Evolutionary conservation across 1,140 invertebrate species (phyloP), one percentile per base, ranked within the genome.

Genomic region (Melipona quadrifasciata): DNA sequence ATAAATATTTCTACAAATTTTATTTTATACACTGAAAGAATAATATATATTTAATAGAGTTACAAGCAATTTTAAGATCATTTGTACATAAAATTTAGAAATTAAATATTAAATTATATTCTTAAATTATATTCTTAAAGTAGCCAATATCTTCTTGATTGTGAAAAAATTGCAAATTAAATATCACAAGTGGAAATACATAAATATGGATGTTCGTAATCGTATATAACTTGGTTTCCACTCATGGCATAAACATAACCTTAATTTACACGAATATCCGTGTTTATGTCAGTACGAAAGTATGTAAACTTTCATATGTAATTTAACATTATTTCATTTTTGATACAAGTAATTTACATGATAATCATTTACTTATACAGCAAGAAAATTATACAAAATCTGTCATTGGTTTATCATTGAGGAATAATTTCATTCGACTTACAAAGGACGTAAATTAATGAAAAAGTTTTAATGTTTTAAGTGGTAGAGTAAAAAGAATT

Each of bases 201-300:
- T 65, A 68, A 11, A 53, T 76, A 64, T 58, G 57, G 11, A 27
- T 14, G 14, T 39, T 61, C 14, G 16, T 58, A 58, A 61, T 8
- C 21, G 21, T 14, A 10, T 2, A 39, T 21, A 78, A 67, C 19
- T 67, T 78, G 6, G 47, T 34, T 64, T 61, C 5, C 12, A n/a
- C 17, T 68, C 16, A 34, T 27, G n/a, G 27, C 3, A 27, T 76
- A 51, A 64, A 76, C 11, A 21, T 82, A 82, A 82, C 80, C 80
- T 82, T 51, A 67, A 67, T 21, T 16, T 31, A 27, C 8, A 61
- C n/a, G 21, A 24, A 47, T 3, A 11, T 27, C 34, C 74, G 8
- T 76, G 1, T 53, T 55, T 67, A 55, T 57, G 31, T 57, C 24
- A 76, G 1, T 21, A 31, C 24, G 3, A 47, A 19, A 2, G 14